These are phyloP conservation scores for Phalacrocorax carbo DNA, from an alignment of 2,113 vertebrate species.

Conservation along the genomic window DNA sequence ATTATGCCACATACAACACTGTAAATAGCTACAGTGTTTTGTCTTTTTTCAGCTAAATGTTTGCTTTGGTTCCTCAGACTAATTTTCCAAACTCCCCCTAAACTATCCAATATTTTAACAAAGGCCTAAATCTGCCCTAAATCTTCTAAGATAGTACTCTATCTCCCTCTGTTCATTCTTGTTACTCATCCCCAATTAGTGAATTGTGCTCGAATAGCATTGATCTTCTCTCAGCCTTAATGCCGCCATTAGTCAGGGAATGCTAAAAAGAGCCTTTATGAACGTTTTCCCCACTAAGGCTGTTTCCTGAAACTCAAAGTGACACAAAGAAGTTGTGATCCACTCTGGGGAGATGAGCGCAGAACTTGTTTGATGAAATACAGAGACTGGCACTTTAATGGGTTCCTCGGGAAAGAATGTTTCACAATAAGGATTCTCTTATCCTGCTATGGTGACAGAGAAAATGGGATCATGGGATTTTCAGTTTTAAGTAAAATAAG, in stretches of 20 bases:
- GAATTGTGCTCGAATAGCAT: neutral
- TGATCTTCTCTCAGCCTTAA: neutral
- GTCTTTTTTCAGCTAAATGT: neutral
- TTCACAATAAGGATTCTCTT: slow-evolving; percentile 50
- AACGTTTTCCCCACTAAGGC: neutral
- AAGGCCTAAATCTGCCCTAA: neutral
- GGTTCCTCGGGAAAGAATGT: slow-evolving; percentile 52
- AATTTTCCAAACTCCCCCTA: neutral
- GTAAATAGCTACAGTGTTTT: neutral
- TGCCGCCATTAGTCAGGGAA: neutral
- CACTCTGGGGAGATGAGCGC: slow-evolving; percentile 11
- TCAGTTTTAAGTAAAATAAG: slow-evolving; percentile 16
- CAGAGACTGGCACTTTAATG: slow-evolving; percentile 46
- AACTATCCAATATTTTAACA: neutral
- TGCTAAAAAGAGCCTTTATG: neutral
- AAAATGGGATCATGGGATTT: slow-evolving; percentile 40
- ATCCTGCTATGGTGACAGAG: slow-evolving; percentile 2
- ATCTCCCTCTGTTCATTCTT: neutral
- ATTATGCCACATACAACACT: neutral
- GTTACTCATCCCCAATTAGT: neutral
- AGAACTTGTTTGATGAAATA: slow-evolving; percentile 3
- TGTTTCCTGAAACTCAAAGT: slow-evolving; percentile 37
- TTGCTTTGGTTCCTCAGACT: neutral
- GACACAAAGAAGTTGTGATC: slow-evolving; percentile 56
- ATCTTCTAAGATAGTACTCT: neutral